Evolutionary conservation across 2,113 vertebrate species (phyloP).

Genomic region (Zingel zingel): DNA sequence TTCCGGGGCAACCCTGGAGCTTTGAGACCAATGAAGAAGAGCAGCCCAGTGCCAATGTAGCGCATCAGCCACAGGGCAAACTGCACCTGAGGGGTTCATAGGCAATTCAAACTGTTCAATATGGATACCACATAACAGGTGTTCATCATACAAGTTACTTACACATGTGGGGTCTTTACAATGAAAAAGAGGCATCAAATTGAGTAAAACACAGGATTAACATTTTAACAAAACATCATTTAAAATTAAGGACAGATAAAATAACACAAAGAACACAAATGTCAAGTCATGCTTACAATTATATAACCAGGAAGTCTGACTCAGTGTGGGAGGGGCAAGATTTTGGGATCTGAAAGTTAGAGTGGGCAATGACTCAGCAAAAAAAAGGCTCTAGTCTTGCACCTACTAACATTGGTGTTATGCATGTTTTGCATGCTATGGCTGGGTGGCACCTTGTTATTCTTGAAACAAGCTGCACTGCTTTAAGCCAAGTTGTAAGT

Average conservation of each 20-base stretch:
- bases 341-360: constrained; percentile 12
- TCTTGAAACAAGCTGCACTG: background rate
- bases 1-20: constrained; percentile 91
- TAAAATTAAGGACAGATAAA: background rate
- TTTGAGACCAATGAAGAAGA: constrained; percentile 92
- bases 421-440: background rate
- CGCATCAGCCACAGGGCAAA: constrained; percentile 86
- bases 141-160: background rate
- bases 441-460: no score
- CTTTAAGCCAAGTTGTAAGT: background rate
- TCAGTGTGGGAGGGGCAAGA: constrained; percentile 21
- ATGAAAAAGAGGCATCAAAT: background rate
- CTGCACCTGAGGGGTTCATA: constrained; percentile 65
- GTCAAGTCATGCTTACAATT: constrained; percentile 27
- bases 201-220: background rate
- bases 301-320: constrained; percentile 2
- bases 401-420: background rate
- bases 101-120: constrained; percentile 23
- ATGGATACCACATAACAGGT: background rate
- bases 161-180: background rate
- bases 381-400: constrained; percentile 12
- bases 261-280: background rate
- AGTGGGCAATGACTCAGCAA: constrained; percentile 76
- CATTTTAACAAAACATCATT: background rate
- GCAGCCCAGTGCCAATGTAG: constrained; percentile 86